Percentiles rank a stretch among this genome's conserved stretches.
Conservation (phyloP, 2,888 invertebrate genomes). For the Caradrina clavipalpis region DNA sequence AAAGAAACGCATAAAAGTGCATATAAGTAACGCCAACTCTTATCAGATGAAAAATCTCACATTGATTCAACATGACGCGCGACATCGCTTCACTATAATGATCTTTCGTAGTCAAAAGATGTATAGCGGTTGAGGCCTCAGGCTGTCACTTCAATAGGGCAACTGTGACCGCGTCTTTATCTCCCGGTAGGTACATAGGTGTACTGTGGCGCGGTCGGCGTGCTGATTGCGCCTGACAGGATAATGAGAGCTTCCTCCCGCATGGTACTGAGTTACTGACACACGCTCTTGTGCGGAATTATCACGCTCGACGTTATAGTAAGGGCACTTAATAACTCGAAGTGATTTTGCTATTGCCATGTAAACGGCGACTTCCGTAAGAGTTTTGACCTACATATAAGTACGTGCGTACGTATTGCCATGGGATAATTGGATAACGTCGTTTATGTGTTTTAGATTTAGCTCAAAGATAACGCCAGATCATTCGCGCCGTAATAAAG, state of each 20-base stretch:
- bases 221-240: conserved; percentile 89
- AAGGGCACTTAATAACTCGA: conserved; percentile 79
- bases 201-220: conserved; percentile 71
- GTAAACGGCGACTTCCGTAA: conserved; percentile 41
- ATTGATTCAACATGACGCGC: conserved; percentile 41
- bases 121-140: conserved; percentile 61
- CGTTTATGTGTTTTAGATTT: conserved; percentile 42
- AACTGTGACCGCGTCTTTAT: conserved; percentile 73
- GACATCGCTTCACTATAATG: neutral
- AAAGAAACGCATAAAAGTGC: neutral
- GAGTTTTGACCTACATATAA: conserved; percentile 32
- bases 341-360: conserved; percentile 52
- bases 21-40: conserved; percentile 20
- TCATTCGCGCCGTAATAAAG: conserved; percentile 6
- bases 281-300: conserved; percentile 82
- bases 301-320: conserved; percentile 67
- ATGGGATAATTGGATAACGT: conserved; percentile 34
- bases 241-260: conserved; percentile 90
- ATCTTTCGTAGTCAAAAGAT: conserved; percentile 54
- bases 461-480: conserved; percentile 31
- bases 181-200: conserved; percentile 67
- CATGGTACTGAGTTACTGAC: conserved; percentile 78
- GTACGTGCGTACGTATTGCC: conserved; percentile 14
- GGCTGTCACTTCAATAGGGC: conserved; percentile 65
- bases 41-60: conserved; percentile 41